phyloP scores from a whole-genome alignment of 2,797 vertebrate species.

The Scleropages formosus region DNA sequence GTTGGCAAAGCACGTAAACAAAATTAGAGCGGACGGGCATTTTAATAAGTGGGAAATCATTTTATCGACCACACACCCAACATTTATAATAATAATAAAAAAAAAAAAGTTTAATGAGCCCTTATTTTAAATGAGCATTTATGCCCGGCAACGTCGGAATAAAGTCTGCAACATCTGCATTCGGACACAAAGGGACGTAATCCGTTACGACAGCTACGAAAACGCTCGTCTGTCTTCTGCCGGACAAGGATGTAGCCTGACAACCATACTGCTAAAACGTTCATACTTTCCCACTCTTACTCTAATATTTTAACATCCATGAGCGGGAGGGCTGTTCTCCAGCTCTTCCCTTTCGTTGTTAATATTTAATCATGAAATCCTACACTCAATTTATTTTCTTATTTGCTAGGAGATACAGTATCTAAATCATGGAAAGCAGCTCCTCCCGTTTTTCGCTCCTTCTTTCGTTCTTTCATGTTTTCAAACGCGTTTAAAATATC shows the following conservation, averaged over 20 bases:
- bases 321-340: conserved; percentile 3
- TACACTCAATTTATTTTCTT: conserved; percentile 12
- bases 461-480: too few relatives aligned
- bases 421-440: conserved; percentile 15
- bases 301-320: not conserved
- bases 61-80: not conserved
- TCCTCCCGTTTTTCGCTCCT: conserved; percentile 6
- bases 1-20: not conserved
- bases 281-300: not conserved
- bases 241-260: not conserved
- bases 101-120: not conserved
- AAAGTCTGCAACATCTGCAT: not conserved
- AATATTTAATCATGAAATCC: conserved; percentile 19
- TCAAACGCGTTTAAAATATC: too few relatives aligned
- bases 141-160: not conserved
- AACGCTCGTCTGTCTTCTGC: conserved; percentile 2
- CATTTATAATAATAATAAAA: too few relatives aligned
- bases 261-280: conserved; percentile 6
- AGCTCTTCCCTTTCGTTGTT: not conserved
- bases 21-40: not conserved
- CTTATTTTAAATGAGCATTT: not conserved
- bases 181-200: not conserved
- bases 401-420: conserved; percentile 12
- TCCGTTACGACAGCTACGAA: conserved; percentile 1
- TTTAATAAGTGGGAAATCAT: not conserved